Evolutionary conservation across 2,113 vertebrate species (phyloP).

Genomic region (Aegypius monachus): DNA sequence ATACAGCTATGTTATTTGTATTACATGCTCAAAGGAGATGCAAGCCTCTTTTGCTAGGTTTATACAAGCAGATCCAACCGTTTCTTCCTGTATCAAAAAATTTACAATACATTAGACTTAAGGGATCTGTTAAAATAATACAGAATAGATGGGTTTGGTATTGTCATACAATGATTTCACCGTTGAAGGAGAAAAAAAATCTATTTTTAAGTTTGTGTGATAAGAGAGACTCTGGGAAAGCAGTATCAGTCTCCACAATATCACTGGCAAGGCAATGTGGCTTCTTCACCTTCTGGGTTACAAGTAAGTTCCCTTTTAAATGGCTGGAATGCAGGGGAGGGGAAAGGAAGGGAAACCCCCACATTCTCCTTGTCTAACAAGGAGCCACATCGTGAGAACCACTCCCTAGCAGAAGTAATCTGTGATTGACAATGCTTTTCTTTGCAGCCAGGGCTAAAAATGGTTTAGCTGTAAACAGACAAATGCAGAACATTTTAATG

Average conservation of each 20-base stretch:
- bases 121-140: background rate
- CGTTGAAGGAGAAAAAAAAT: background rate
- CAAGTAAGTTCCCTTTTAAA: constrained; percentile 22
- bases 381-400: constrained; percentile 27
- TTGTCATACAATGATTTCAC: background rate
- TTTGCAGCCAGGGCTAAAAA: constrained; percentile 27
- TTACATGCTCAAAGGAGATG: background rate
- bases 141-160: background rate
- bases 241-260: background rate
- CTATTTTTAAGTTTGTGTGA: background rate
- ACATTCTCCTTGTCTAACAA: constrained; percentile 19
- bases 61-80: background rate
- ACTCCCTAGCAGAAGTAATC: constrained; percentile 4
- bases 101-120: background rate
- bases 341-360: constrained; percentile 3
- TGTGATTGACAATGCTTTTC: constrained; percentile 34
- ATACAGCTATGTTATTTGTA: background rate
- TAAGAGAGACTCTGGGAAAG: background rate
- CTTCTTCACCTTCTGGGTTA: constrained; percentile 1
- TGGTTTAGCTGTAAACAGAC: background rate
- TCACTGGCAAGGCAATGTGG: background rate
- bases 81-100: background rate
- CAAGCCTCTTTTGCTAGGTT: background rate
- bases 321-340: constrained; percentile 25
- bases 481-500: background rate